phyloP scores from a whole-genome alignment of 2,113 vertebrate genomes.

The Seriola rivoliana region DNA sequence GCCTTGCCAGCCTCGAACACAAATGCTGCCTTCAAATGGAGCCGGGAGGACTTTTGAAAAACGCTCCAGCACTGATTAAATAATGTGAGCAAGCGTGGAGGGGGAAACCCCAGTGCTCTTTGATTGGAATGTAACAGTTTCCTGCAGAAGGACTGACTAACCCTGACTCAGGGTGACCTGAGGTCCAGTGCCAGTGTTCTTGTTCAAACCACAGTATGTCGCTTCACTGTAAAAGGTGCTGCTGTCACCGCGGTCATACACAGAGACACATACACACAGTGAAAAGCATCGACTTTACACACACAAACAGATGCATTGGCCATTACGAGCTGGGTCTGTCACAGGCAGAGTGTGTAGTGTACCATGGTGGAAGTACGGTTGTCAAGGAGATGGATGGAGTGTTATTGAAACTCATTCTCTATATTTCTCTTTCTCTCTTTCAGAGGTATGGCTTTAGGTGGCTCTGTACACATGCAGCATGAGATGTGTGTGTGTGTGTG shows the following conservation, averaged over 20 bases:
- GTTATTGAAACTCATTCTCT: constrained; percentile 64
- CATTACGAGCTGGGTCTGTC: constrained; percentile 39
- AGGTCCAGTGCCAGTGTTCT: constrained; percentile 25
- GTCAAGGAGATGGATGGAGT: constrained; percentile 74
- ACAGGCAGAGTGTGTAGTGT: constrained; percentile 4
- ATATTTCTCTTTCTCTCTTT: constrained; percentile 34
- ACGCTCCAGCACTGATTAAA: constrained; percentile 45
- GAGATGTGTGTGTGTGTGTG: background rate
- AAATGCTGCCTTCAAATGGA: constrained; percentile 45
- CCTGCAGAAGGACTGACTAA: background rate
- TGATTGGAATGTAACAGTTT: constrained; percentile 14
- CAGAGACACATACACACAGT: background rate
- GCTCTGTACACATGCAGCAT: constrained; percentile 6
- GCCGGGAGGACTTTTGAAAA: constrained; percentile 30
- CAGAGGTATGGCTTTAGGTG: constrained; percentile 42
- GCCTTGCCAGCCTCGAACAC: constrained; percentile 38
- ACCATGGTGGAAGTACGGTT: constrained; percentile 49
- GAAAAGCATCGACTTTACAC: background rate
- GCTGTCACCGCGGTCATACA: constrained; percentile 5
- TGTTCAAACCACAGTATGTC: constrained; percentile 15
- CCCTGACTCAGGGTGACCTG: constrained; percentile 10
- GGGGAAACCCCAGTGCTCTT: constrained; percentile 13
- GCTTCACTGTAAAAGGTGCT: constrained; percentile 1
- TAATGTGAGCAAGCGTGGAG: constrained; percentile 16
- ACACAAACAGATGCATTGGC: constrained; percentile 31